phyloP scores from a whole-genome alignment of 1,140 invertebrate species.

The Drosophila rhopaloa region DNA sequence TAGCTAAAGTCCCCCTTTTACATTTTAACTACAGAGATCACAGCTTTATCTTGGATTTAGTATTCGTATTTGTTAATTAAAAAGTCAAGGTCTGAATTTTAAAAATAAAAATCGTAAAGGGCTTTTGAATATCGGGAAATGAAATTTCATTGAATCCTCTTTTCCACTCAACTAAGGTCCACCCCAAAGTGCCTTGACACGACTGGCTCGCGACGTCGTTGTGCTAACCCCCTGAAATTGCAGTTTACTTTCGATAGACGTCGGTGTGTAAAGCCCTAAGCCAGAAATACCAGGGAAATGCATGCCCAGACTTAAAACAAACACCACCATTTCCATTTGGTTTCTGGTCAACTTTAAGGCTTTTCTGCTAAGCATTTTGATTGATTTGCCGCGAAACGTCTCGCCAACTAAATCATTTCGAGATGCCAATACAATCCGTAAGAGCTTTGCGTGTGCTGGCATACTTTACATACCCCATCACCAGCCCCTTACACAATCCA shows the following conservation, averaged over 20 bases:
- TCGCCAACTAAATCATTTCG: slow-evolving; percentile 69
- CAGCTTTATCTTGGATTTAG: too few relatives aligned
- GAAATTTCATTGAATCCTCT: too few relatives aligned
- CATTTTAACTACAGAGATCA: too few relatives aligned
- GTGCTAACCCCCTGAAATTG: slow-evolving; percentile 28
- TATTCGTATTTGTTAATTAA: too few relatives aligned
- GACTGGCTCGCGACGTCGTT: not conserved
- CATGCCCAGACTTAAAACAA: slow-evolving; percentile 20
- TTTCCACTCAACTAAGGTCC: not conserved
- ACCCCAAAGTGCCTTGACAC: not conserved
- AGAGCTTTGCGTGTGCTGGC: slow-evolving; percentile 3
- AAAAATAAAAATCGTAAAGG: too few relatives aligned
- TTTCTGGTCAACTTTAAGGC: slow-evolving; percentile 27
- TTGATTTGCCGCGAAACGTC: slow-evolving; percentile 50
- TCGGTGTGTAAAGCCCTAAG: not conserved
- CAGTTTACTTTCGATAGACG: slow-evolving; percentile 42
- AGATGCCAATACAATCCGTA: slow-evolving; percentile 50
- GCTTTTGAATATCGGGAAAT: too few relatives aligned
- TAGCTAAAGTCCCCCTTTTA: too few relatives aligned
- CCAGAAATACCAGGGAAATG: not conserved
- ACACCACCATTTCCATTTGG: not conserved
- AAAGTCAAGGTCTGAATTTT: too few relatives aligned
- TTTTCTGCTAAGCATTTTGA: slow-evolving; percentile 50
- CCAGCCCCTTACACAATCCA: not conserved
- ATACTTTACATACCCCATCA: not conserved